Base-by-base conservation (phyloP, 2,797 vertebrate species). In the Rhodeus uyekii region DNA sequence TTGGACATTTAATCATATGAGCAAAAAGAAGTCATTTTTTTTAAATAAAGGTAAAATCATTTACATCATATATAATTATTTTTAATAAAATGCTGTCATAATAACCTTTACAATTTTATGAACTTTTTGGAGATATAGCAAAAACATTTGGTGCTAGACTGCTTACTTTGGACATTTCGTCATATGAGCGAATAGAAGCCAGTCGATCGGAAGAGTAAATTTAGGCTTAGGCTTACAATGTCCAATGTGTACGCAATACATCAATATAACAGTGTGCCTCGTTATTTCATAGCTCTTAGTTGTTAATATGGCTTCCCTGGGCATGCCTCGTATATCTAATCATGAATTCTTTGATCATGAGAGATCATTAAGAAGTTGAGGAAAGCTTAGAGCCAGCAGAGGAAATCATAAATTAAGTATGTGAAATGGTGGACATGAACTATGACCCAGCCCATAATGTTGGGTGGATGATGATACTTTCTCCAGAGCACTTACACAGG, bases 131-230 rank as follows among this genome's bases (percentile, higher is more conserved):
- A n/a, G 22, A 22, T 53, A 53, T 50, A 48, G 46, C 46, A 48
- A 48, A 48, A 46, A 50, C 9, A 55, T 9, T 24, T 55, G n/a
- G 36, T 14, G 0, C 71, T 18, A 65, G 16, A 44, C 48, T 83
- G 94, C 96, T 96, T 79, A 98, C 97, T 84, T 92, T 55, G 84
- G 95, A 80, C 96, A 97, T 96, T 85, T 92, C 93, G 84, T 98
- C 96, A 88, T 95, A 96, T n/a, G 90, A 90, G 16, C 90, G 89
- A 89, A 98, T 91, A 68, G 93, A 90, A 88, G 94, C 95, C 81
- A 98, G 77, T 87, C 94, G 95, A 91, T 96, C 96, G 98, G 92
- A 32, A 89, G 90, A 87, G 80, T 89, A 91, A 36, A 36, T 3
- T 36, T 6, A 82, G 76, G 82, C 7, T 63, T 72, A 22, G 22